A percentile compares a stretch with the other conserved stretches of the same genome.
phyloP scores from a whole-genome alignment of 2,888 invertebrate genomes.

The Tinea pellionella region DNA sequence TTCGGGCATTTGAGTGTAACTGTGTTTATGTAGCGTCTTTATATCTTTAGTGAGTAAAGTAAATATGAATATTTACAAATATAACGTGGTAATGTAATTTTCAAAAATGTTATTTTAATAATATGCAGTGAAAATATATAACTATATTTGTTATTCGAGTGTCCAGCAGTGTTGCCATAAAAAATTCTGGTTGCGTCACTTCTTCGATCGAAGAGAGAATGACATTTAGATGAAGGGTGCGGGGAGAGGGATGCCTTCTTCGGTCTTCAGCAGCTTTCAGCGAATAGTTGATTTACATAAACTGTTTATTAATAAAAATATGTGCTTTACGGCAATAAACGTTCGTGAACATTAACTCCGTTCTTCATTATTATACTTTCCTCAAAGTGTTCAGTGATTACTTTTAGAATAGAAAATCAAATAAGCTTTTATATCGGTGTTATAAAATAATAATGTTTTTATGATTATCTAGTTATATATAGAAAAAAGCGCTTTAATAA shows the following conservation, averaged over 20 bases:
- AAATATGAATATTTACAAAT: too few species aligned
- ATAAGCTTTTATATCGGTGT: neutral
- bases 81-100: too few species aligned
- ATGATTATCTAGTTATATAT: neutral
- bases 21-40: neutral
- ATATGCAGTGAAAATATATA: too few species aligned
- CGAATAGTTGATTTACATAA: neutral
- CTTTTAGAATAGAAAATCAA: neutral
- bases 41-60: too few species aligned
- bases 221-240: slow-evolving; percentile 42
- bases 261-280: neutral
- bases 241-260: slow-evolving; percentile 25
- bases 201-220: slow-evolving; percentile 44
- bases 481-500: neutral
- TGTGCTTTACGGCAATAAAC: neutral
- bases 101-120: too few species aligned
- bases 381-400: neutral
- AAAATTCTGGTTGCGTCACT: neutral
- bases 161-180: neutral
- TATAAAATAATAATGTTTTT: neutral
- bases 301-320: neutral
- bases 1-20: neutral
- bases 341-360: neutral
- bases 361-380: neutral
- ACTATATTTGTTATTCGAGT: too few species aligned